A percentile compares a stretch with the other conserved stretches of the same genome.
These are phyloP conservation scores for Pseudocheirus occidentalis DNA, from an alignment of 2,797 vertebrate species.

Conservation along the genomic window DNA sequence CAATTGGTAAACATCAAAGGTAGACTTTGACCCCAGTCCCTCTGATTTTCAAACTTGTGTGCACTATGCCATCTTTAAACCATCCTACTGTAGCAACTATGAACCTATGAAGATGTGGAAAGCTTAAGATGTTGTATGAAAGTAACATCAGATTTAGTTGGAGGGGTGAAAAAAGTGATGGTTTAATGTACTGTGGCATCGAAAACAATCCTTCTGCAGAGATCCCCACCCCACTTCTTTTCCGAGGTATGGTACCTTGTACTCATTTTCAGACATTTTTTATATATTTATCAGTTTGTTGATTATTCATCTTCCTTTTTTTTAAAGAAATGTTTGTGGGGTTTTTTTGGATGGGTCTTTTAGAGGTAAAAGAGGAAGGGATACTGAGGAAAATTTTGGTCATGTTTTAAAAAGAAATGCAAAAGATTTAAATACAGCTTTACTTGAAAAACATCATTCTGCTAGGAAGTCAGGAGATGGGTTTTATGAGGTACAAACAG, in stretches of 20 bases:
- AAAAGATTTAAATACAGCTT: slow-evolving; percentile 43
- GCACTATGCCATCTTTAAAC: background rate
- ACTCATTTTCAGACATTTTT: background rate
- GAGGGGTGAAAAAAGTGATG: slow-evolving; percentile 61
- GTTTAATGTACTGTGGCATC: slow-evolving; percentile 65
- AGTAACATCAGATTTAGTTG: slow-evolving; percentile 65
- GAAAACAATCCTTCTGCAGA: slow-evolving; percentile 58
- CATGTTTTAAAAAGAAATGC: background rate
- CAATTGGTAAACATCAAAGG: background rate
- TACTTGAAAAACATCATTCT: slow-evolving; percentile 56
- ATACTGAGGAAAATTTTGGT: background rate
- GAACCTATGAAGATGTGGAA: background rate
- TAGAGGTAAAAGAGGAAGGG: background rate
- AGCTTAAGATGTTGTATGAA: slow-evolving; percentile 14
- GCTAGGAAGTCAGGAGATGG: slow-evolving; percentile 68
- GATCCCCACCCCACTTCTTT: background rate
- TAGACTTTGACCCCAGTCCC: background rate
- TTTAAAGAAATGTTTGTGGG: too few species aligned
- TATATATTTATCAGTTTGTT: background rate
- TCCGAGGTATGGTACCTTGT: background rate
- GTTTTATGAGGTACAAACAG: slow-evolving; percentile 76
- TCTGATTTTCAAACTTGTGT: background rate
- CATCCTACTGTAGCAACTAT: background rate
- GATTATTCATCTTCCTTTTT: background rate
- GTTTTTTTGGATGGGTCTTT: background rate